Evolutionary conservation across 2,113 vertebrate genomes (phyloP).

Genomic region (Nothoprocta pentlandii): DNA sequence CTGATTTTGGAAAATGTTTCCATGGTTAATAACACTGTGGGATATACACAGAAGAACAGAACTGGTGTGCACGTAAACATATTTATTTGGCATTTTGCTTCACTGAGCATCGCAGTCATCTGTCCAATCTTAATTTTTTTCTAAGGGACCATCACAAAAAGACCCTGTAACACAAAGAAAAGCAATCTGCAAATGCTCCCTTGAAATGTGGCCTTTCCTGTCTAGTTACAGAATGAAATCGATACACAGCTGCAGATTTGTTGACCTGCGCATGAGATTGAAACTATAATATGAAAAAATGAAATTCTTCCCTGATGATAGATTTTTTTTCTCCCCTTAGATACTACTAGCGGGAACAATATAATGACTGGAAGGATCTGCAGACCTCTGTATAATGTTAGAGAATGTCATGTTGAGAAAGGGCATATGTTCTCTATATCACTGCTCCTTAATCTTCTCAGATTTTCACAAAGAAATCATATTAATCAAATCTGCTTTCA

Average conservation of each 20-base stretch:
- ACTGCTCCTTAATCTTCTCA: conserved; percentile 82
- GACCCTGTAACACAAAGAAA: conserved; percentile 34
- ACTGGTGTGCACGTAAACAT: conserved; percentile 29
- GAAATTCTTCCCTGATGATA: conserved; percentile 63
- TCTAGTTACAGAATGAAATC: conserved; percentile 70
- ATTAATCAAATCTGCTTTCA: conserved; percentile 85
- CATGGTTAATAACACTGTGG: conserved; percentile 47
- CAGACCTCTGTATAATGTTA: conserved; percentile 51
- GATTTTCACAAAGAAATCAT: conserved; percentile 82
- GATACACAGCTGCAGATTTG: conserved; percentile 73
- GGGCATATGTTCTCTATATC: conserved; percentile 69
- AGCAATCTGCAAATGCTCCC: conserved; percentile 72
- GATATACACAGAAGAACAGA: conserved; percentile 47
- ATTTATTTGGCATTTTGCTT: conserved; percentile 76
- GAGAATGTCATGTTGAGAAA: conserved; percentile 76
- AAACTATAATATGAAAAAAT: conserved; percentile 68
- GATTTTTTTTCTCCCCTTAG: conserved; percentile 65
- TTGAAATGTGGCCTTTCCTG: conserved; percentile 76
- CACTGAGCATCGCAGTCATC: conserved; percentile 68
- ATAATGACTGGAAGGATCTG: conserved; percentile 71
- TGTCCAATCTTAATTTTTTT: conserved; percentile 66
- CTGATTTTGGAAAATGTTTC: conserved; percentile 47
- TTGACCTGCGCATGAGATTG: conserved; percentile 73
- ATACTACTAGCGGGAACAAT: conserved; percentile 64
- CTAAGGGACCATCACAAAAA: conserved; percentile 62